A percentile compares a stretch with the other conserved stretches of the same genome.
These are phyloP conservation scores for Phalacrocorax carbo DNA, from an alignment of 2,113 vertebrate genomes.

Conservation along the genomic window DNA sequence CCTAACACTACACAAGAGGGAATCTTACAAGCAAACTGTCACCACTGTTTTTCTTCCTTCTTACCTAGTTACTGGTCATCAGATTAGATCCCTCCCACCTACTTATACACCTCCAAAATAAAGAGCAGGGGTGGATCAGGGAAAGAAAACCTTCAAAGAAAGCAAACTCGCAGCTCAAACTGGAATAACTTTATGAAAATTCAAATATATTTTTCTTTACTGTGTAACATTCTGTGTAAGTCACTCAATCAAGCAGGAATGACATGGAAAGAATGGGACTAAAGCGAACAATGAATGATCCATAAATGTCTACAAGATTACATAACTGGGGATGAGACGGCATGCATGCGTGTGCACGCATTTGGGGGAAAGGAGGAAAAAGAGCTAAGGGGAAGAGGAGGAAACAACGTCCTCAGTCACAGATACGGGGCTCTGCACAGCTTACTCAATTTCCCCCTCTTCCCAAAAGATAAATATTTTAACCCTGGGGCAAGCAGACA, in stretches of 20 bases:
- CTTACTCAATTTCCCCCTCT: not conserved
- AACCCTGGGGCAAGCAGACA: not conserved
- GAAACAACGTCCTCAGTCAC: not conserved
- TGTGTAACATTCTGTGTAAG: not conserved
- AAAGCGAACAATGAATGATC: constrained; percentile 15
- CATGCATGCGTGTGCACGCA: not conserved
- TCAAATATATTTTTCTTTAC: not conserved
- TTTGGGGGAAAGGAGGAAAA: not conserved
- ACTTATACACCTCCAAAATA: not conserved
- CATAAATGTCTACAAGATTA: constrained; percentile 35
- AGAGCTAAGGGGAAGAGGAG: not conserved
- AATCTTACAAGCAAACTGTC: not conserved
- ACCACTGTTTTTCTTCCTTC: not conserved
- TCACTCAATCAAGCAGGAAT: not conserved
- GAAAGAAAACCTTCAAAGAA: not conserved
- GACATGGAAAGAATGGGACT: constrained; percentile 17
- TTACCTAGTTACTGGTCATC: not conserved
- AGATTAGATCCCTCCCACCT: not conserved
- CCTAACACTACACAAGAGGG: not conserved
- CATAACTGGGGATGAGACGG: not conserved
- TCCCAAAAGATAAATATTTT: not conserved
- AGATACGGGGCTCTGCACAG: not conserved
- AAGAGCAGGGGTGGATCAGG: not conserved
- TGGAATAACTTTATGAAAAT: not conserved
- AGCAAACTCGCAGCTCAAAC: not conserved